A percentile compares a stretch with the other conserved stretches of the same genome.
phyloP scores from a whole-genome alignment of 2,113 vertebrate species.

The Siniperca chuatsi region DNA sequence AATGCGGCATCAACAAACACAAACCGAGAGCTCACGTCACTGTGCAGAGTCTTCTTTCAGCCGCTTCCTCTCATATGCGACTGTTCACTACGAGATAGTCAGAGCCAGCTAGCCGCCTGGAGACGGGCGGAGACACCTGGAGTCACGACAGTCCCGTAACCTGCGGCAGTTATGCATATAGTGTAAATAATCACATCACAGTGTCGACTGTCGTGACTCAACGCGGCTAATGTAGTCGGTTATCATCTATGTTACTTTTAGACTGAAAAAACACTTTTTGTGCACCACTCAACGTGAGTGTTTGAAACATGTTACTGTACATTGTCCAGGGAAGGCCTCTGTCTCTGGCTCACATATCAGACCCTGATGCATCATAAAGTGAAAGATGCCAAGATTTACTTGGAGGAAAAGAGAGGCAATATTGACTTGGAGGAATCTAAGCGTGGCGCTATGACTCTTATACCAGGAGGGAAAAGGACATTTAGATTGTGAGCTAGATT shows the following conservation, averaged over 20 bases:
- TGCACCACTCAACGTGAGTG: background rate
- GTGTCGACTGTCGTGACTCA: background rate
- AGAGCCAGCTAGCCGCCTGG: background rate
- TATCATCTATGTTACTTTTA: background rate
- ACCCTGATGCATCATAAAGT: conserved; percentile 29
- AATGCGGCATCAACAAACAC: background rate
- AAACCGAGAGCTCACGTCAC: background rate
- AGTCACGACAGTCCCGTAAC: no score
- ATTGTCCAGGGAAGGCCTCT: background rate
- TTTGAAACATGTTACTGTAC: background rate
- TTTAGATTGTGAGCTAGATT: conserved; percentile 32
- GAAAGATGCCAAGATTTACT: conserved; percentile 15
- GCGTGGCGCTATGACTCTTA: conserved; percentile 11
- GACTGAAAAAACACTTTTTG: background rate
- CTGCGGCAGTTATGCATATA: background rate
- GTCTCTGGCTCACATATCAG: conserved; percentile 25
- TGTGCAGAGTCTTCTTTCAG: background rate
- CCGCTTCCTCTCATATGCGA: no score
- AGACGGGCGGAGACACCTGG: no score
- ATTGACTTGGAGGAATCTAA: conserved; percentile 40
- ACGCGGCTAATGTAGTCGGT: background rate
- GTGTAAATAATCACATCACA: background rate
- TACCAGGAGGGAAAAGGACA: conserved; percentile 34
- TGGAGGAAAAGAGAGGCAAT: conserved; percentile 12
- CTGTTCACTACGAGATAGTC: background rate